Evolutionary conservation across 2,113 vertebrate species (phyloP).

Genomic region (Butorides virescens): DNA sequence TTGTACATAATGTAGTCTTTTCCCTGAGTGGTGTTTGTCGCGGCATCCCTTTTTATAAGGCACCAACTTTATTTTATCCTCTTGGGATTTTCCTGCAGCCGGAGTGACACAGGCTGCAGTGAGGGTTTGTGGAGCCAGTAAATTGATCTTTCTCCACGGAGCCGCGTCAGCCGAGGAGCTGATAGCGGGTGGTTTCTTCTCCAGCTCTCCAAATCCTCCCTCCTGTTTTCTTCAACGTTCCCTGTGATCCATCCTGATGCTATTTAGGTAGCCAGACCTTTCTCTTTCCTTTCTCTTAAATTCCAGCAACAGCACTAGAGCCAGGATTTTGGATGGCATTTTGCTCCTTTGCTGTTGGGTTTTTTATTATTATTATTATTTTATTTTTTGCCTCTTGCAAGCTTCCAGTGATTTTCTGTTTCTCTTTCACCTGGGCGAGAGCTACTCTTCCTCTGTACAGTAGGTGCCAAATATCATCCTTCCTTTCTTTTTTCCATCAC

Average conservation of each 20-base stretch:
- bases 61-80: not conserved
- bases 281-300: not conserved
- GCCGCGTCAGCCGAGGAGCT: not conserved
- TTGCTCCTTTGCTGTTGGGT: not conserved
- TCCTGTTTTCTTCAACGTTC: not conserved
- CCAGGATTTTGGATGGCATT: not conserved
- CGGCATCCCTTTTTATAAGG: not conserved
- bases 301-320: not conserved
- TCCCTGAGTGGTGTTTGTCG: not conserved
- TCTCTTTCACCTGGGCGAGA: not conserved
- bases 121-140: not conserved
- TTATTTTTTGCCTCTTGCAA: not conserved
- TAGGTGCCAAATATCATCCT: conserved; percentile 28
- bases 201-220: not conserved
- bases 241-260: not conserved
- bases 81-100: not conserved
- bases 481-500: conserved; percentile 63
- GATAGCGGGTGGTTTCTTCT: not conserved
- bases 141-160: not conserved
- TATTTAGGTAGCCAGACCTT: not conserved
- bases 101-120: not conserved
- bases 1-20: not conserved
- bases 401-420: not conserved
- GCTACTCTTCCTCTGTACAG: not conserved
- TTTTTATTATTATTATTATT: not conserved